A percentile compares a stretch with the other conserved stretches of the same genome.
Evolutionary conservation across 2,113 vertebrate species (phyloP).

Genomic region (Salvelinus fontinalis): DNA sequence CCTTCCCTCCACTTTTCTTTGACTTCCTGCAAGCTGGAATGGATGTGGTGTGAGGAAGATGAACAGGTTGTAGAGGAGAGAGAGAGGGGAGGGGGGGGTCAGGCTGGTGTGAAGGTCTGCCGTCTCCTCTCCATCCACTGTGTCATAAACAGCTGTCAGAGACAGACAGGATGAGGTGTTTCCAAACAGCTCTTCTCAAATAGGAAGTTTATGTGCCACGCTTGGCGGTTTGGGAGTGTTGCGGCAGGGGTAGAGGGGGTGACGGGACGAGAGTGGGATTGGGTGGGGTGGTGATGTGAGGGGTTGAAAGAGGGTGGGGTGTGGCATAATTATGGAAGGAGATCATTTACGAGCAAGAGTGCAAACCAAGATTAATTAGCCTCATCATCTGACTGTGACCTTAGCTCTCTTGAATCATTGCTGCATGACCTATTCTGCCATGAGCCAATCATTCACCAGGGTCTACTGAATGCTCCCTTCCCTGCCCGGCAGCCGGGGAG

Average conservation of each 20-base stretch:
- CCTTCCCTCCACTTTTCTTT: conserved; percentile 36
- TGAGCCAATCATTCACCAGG: conserved; percentile 53
- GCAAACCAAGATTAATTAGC: conserved; percentile 68
- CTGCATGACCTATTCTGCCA: conserved; percentile 52
- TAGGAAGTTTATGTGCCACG: conserved; percentile 30
- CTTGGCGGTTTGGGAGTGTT: conserved; percentile 21
- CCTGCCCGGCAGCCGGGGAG: conserved; percentile 39
- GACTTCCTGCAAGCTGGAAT: conserved; percentile 55
- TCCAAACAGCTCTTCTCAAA: conserved; percentile 17
- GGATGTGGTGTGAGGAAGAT: conserved; percentile 42
- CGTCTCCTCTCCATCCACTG: conserved; percentile 4
- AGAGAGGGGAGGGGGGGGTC: conserved; percentile 5
- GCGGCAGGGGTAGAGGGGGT: conserved; percentile 12
- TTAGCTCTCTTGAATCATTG: conserved; percentile 54
- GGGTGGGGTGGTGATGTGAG: background rate
- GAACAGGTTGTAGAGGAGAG: conserved; percentile 26
- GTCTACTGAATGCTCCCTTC: conserved; percentile 14
- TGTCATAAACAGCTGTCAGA: conserved; percentile 33
- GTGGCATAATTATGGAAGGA: conserved; percentile 58
- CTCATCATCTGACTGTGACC: conserved; percentile 63
- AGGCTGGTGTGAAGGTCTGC: conserved; percentile 13
- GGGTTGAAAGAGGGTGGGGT: conserved; percentile 5
- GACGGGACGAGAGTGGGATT: background rate
- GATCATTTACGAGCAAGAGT: conserved; percentile 62
- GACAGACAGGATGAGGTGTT: conserved; percentile 26